A percentile compares a stretch with the other conserved stretches of the same genome.
Conservation (phyloP, 2,113 vertebrate species). For the Podilymbus podiceps region DNA sequence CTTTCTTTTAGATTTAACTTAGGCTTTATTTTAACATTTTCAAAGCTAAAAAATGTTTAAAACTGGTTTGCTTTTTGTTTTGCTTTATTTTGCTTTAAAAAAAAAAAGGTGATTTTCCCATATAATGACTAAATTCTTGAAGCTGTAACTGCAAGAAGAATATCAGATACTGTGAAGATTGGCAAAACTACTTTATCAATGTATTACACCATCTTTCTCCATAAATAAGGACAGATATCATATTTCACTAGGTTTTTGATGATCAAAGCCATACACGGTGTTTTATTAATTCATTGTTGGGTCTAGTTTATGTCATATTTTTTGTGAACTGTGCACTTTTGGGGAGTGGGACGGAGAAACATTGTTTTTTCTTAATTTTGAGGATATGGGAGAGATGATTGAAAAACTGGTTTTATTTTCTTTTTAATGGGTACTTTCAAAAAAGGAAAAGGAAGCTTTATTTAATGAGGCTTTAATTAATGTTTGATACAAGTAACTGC, state of each 20-base stretch:
- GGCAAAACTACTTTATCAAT: not conserved
- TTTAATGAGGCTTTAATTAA: not conserved
- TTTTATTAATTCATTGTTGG: not conserved
- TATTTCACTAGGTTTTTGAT: not conserved
- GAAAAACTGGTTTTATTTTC: not conserved
- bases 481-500: not conserved
- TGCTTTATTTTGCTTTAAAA: not conserved
- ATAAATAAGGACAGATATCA: not conserved
- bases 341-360: too few species aligned
- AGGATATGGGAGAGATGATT: not conserved
- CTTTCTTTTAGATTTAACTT: not conserved
- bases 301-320: not conserved
- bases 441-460: too few species aligned
- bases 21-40: not conserved
- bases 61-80: not conserved
- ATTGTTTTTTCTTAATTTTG: not conserved
- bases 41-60: not conserved
- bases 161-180: not conserved
- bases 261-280: not conserved
- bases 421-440: not conserved
- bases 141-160: not conserved
- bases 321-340: not conserved
- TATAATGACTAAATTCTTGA: not conserved
- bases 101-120: not conserved
- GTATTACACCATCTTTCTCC: not conserved